These are phyloP conservation scores for Ypsolopha scabrella DNA, from an alignment of 2,888 invertebrate species.

Conservation along the genomic window DNA sequence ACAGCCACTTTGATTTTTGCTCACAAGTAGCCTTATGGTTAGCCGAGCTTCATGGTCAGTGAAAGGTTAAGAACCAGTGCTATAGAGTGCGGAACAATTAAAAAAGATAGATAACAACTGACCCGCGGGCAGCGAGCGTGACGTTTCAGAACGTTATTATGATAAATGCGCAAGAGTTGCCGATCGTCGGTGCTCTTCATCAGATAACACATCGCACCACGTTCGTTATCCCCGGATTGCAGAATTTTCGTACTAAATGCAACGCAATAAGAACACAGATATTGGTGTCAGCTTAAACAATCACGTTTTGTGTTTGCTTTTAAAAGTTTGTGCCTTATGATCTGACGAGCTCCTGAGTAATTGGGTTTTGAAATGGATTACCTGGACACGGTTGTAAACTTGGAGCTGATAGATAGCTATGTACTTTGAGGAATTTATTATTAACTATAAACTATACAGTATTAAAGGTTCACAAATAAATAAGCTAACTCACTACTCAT, in stretches of 20 bases:
- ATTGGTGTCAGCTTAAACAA: too few relatives aligned
- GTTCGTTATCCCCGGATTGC: neutral
- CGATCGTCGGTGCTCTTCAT: conserved; percentile 44
- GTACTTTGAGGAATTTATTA: too few relatives aligned
- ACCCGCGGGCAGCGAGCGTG: conserved; percentile 60
- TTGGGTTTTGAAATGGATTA: conserved; percentile 38
- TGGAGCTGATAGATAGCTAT: too few relatives aligned
- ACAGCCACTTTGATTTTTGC: too few relatives aligned
- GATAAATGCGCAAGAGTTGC: conserved; percentile 42
- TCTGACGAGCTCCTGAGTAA: conserved; percentile 37
- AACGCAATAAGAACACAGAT: too few relatives aligned
- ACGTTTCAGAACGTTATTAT: conserved; percentile 58
- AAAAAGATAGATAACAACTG: conserved; percentile 67
- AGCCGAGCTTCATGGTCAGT: too few relatives aligned
- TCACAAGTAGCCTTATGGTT: too few relatives aligned
- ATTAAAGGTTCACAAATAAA: too few relatives aligned
- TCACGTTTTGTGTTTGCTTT: conserved; percentile 47
- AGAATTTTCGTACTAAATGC: neutral
- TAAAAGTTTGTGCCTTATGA: conserved; percentile 28
- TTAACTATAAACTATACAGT: too few relatives aligned
- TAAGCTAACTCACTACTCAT: too few relatives aligned
- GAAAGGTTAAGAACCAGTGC: too few relatives aligned
- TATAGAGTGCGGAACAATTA: conserved; percentile 50
- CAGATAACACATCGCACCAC: conserved; percentile 37
- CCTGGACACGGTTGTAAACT: too few relatives aligned